phyloP scores from a whole-genome alignment of 2,113 vertebrate genomes.

The Oreocharis arfaki region DNA sequence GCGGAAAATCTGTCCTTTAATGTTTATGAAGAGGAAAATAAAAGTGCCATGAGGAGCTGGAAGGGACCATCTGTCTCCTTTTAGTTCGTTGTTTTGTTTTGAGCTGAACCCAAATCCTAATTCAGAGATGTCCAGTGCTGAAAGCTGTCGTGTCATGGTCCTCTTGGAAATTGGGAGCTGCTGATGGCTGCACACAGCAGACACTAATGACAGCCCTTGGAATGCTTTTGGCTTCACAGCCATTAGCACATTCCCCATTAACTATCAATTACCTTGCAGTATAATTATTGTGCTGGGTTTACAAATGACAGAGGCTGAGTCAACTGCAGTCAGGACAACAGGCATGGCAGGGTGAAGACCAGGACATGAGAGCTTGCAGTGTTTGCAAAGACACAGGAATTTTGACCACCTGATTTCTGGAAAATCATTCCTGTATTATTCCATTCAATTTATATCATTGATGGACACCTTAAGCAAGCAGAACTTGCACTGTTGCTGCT shows the following conservation, averaged over 20 bases:
- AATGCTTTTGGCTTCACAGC: not conserved
- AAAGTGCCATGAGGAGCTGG: not conserved
- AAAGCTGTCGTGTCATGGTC: not conserved
- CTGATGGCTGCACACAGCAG: not conserved
- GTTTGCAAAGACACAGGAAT: not conserved
- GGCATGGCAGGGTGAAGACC: not conserved
- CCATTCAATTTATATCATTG: not conserved
- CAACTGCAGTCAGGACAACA: not conserved
- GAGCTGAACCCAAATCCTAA: not conserved
- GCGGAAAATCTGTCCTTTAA: not conserved
- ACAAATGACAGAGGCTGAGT: not conserved
- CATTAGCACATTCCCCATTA: not conserved
- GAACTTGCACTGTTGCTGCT: not conserved
- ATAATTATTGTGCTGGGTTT: not conserved
- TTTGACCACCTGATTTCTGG: not conserved
- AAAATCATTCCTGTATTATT: not conserved
- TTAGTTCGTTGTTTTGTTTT: not conserved
- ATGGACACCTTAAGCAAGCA: not conserved
- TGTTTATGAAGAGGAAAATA: not conserved
- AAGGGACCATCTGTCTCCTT: constrained; percentile 17
- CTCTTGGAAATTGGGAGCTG: not conserved
- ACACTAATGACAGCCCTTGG: not conserved
- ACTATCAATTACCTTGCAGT: not conserved
- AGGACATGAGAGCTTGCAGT: not conserved
- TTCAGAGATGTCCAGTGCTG: not conserved